Evolutionary conservation across 2,888 invertebrate genomes (phyloP), one percentile per base, ranked within the genome.

Genomic region (Dimorphilus gyrociliatus): DNA sequence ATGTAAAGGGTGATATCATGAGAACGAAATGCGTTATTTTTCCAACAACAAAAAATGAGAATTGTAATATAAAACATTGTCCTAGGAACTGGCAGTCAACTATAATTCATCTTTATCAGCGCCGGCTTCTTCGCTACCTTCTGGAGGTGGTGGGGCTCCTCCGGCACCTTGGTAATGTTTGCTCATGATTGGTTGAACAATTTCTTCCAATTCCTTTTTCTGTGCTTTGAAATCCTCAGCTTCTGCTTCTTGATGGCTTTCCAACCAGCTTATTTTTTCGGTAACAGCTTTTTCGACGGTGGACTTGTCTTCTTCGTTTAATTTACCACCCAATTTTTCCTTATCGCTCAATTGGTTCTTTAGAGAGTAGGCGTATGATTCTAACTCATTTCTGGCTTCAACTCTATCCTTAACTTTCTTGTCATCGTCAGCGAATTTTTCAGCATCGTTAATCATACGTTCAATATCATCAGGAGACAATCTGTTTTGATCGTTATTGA

Each of bases 351-450:
- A 70, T 65, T 92, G 92, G 66, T 88, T 94, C 71, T 94, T 97
- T 37, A 97, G 72, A 3, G 88, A 86, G 67, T 97, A 97, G 0
- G 88, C 85, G 51, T 90, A 92, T 36, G 51, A 45, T 66, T 97
- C 94, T 32, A 97, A 71, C 58, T 94, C 94, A 62, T 94, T 94
- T 44, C 88, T 76, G 3, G 92, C 78, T 60, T 94, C 94, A 3
- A 94, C 88, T 30, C 80, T 74, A 65, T 92, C 61, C 40, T 62
- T 60, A 2, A 54, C 34, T 65, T 85, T 86, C 69, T 90, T 90
- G 66, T 99, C 97, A 45, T 97, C 94, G 53, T 94, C 94, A 13
- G 92, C 88, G 66, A 92, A 97, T 64, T 84, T 85, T 68, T 97
- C 97, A 1, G 94, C 92, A 58, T 97, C 94, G 39, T 82, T 82